Conservation (phyloP, 2,797 vertebrate species). For the Varecia variegata region DNA sequence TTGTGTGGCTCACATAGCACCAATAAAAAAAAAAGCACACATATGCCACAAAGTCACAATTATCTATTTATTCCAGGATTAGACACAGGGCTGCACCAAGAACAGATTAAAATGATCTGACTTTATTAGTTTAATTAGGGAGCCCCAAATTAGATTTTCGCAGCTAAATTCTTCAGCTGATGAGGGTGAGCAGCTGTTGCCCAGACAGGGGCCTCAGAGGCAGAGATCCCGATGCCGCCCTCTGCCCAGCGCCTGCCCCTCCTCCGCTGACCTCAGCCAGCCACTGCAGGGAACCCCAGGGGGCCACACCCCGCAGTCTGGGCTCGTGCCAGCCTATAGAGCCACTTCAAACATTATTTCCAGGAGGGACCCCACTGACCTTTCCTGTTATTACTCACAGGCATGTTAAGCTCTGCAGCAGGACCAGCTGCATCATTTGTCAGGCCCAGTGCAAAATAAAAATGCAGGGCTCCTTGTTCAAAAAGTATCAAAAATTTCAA, state of each 20-base stretch:
- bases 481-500: conserved; percentile 17
- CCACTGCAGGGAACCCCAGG: neutral
- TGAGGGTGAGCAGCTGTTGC: conserved; percentile 66
- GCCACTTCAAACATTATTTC: neutral
- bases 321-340: neutral
- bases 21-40: conserved; percentile 60
- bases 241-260: neutral
- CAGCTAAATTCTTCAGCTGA: conserved; percentile 71
- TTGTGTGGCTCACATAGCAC: conserved; percentile 59
- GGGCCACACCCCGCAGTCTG: neutral
- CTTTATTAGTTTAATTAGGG: conserved; percentile 77
- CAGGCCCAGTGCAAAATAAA: neutral
- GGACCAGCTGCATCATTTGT: neutral
- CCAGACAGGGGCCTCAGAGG: conserved; percentile 28
- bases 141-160: conserved; percentile 79
- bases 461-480: neutral
- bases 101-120: conserved; percentile 78
- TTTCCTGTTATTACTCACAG: neutral
- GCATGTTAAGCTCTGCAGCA: neutral
- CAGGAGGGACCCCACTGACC: neutral
- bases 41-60: conserved; percentile 68
- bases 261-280: neutral
- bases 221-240: rapidly evolving
- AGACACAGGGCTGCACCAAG: conserved; percentile 70
- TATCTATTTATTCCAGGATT: conserved; percentile 77